phyloP scores from a whole-genome alignment of 2,797 vertebrate genomes.

The Urosaurus nigricauda region DNA sequence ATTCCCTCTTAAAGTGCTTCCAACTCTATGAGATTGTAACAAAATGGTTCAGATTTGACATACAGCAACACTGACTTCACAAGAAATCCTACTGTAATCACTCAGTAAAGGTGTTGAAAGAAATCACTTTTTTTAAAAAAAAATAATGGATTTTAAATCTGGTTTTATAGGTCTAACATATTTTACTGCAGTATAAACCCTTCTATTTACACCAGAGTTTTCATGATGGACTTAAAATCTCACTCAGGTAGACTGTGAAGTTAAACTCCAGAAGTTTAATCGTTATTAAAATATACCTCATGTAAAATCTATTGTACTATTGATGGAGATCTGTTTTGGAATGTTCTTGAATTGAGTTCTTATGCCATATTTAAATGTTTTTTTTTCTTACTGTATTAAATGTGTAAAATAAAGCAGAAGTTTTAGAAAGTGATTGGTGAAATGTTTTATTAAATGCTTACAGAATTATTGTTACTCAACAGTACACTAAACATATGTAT shows the following conservation, averaged over 20 bases:
- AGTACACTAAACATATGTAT: conserved; percentile 25
- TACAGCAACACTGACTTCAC: not conserved
- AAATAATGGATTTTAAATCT: conserved; percentile 28
- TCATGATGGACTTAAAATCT: conserved; percentile 40
- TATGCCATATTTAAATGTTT: conserved; percentile 47
- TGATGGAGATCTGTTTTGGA: conserved; percentile 30
- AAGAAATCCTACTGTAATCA: not conserved
- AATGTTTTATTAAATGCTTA: conserved; percentile 55
- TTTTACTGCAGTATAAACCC: conserved; percentile 12
- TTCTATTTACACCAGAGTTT: conserved; percentile 24
- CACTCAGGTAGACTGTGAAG: conserved; percentile 48
- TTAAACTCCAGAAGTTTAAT: conserved; percentile 44
- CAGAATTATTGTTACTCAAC: not conserved
- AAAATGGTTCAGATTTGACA: not conserved
- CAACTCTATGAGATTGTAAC: not conserved
- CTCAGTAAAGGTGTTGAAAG: not conserved
- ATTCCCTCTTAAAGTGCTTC: conserved; percentile 1
- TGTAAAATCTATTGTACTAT: conserved; percentile 49
- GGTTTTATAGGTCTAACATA: conserved; percentile 37
- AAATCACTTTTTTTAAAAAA: conserved; percentile 41
- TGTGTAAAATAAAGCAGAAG: conserved; percentile 58
- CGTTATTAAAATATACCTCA: conserved; percentile 67
- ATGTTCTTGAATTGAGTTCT: conserved; percentile 32
- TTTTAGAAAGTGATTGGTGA: conserved; percentile 49
- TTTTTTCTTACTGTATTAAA: conserved; percentile 47